Evolutionary conservation across 2,113 vertebrate species (phyloP).

Genomic region (Eulemur macaco): DNA sequence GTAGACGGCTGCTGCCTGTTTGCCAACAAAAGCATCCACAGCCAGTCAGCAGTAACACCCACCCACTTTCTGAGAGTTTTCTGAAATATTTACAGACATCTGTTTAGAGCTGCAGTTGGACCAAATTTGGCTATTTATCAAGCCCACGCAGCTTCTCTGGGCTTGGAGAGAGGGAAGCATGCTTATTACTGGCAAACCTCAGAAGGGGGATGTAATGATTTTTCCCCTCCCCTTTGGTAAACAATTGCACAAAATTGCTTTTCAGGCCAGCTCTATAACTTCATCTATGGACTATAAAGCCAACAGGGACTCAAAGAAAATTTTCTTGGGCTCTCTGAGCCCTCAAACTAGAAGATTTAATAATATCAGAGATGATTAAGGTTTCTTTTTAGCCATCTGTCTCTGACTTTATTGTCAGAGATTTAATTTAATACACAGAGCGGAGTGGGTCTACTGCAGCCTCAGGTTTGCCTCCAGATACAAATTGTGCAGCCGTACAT

Average conservation of each 20-base stretch:
- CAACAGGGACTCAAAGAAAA: constrained; percentile 50
- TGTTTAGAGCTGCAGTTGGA: constrained; percentile 69
- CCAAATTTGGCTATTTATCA: constrained; percentile 75
- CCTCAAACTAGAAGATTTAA: constrained; percentile 63
- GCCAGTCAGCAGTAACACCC: constrained; percentile 66
- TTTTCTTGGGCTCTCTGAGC: constrained; percentile 56
- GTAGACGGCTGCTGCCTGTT: constrained; percentile 63
- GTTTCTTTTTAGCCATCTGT: constrained; percentile 49
- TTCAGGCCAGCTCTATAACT: constrained; percentile 54
- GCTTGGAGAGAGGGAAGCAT: constrained; percentile 52
- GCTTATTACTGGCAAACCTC: constrained; percentile 57
- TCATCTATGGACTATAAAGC: constrained; percentile 56
- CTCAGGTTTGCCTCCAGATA: background rate
- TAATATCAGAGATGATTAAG: constrained; percentile 57
- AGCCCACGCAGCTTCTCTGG: constrained; percentile 70
- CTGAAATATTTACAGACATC: constrained; percentile 82
- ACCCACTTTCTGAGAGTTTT: constrained; percentile 63
- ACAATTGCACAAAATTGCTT: constrained; percentile 65
- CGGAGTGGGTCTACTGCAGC: background rate
- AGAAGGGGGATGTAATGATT: constrained; percentile 8
- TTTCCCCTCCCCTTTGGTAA: constrained; percentile 12
- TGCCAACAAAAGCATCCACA: constrained; percentile 75
- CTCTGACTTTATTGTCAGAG: constrained; percentile 56
- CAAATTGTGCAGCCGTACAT: background rate
- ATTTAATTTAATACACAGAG: constrained; percentile 45